Conservation (phyloP, 2,797 vertebrate species). For the Bucorvus abyssinicus region DNA sequence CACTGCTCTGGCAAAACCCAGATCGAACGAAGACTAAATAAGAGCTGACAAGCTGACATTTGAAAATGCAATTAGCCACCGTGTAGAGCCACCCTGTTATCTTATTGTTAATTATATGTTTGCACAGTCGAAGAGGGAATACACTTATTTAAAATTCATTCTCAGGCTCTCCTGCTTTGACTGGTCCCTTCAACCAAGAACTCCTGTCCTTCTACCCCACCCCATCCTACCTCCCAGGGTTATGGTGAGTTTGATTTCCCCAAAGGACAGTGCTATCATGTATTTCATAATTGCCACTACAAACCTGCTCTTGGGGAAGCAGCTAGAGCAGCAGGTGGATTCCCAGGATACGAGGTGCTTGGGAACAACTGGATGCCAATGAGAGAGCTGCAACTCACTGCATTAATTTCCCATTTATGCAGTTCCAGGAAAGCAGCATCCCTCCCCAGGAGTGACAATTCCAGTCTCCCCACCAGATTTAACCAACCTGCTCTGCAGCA, state of each 20-base stretch:
- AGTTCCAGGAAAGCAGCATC: background rate
- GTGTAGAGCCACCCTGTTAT: background rate
- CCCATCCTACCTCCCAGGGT: background rate
- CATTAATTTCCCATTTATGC: background rate
- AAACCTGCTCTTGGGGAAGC: background rate
- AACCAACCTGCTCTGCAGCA: background rate
- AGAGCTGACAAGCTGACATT: conserved; percentile 55
- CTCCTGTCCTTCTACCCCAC: background rate
- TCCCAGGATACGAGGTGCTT: background rate
- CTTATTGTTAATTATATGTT: conserved; percentile 56
- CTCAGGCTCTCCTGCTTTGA: background rate
- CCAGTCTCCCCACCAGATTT: background rate
- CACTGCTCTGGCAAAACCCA: background rate
- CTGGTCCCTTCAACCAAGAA: background rate
- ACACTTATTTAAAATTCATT: background rate
- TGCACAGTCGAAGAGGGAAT: background rate
- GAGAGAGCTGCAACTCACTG: background rate
- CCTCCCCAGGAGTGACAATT: background rate
- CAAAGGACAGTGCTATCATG: background rate
- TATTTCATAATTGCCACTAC: background rate
- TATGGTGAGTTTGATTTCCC: background rate
- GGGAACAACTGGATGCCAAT: background rate
- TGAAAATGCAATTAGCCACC: conserved; percentile 42
- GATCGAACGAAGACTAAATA: background rate
- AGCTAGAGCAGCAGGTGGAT: background rate